These are phyloP conservation scores for Lucilia sericata DNA, from an alignment of 1,140 invertebrate genomes.

Conservation along the genomic window DNA sequence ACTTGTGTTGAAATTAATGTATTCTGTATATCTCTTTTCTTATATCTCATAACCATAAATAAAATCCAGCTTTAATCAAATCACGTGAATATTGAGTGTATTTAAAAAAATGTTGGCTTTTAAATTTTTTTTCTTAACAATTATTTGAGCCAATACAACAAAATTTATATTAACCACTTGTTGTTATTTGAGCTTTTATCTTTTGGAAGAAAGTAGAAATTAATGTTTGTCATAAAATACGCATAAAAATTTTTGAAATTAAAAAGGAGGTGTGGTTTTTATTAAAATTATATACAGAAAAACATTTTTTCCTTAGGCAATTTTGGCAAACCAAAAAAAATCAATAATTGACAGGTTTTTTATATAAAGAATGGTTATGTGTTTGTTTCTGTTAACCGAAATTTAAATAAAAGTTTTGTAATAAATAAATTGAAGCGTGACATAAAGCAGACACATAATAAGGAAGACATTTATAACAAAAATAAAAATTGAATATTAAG, in stretches of 20 bases:
- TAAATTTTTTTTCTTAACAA: not conserved
- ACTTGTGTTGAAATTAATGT: slow-evolving; percentile 22
- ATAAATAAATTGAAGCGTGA: not conserved
- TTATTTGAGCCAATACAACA: slow-evolving; percentile 5
- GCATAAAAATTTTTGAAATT: not conserved
- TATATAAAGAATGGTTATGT: no score
- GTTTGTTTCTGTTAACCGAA: no score
- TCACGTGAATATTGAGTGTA: slow-evolving; percentile 26
- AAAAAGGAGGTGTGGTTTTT: slow-evolving; percentile 20
- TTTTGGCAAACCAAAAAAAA: no score
- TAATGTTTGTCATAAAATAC: slow-evolving; percentile 26
- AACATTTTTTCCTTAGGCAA: not conserved
- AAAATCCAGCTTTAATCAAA: slow-evolving; percentile 7
- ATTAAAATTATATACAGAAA: not conserved
- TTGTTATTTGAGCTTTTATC: slow-evolving; percentile 14
- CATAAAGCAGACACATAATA: not conserved
- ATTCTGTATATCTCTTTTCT: slow-evolving; percentile 4
- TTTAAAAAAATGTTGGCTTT: slow-evolving; percentile 1
- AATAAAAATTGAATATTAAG: no score
- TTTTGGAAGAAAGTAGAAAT: slow-evolving; percentile 19
- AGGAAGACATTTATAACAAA: not conserved
- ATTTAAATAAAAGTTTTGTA: slow-evolving; percentile 1
- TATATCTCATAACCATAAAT: not conserved
- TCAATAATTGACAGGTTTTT: not conserved
- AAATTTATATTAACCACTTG: slow-evolving; percentile 15